A percentile compares a stretch with the other conserved stretches of the same genome.
Conservation (phyloP, 2,797 vertebrate species). For the Acanthurus leucopareius region DNA sequence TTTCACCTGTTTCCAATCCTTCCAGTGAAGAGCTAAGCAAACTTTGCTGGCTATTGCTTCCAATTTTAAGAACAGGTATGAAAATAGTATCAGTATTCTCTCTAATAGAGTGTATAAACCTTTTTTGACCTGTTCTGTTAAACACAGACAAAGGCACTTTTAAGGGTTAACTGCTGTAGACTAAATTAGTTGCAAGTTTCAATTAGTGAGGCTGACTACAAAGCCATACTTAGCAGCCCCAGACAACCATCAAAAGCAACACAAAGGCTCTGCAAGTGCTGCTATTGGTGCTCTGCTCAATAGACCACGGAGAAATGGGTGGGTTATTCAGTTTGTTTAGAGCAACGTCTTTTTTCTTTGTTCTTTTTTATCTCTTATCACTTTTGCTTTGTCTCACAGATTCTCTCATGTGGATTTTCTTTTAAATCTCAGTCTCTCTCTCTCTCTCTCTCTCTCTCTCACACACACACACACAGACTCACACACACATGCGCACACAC, state of each 20-base stretch:
- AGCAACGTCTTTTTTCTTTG: slow-evolving; percentile 29
- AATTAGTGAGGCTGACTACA: not conserved
- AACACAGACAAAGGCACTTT: not conserved
- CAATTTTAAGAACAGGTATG: not conserved
- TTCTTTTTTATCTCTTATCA: slow-evolving; percentile 35
- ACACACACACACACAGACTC: not conserved
- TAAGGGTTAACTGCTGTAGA: not conserved
- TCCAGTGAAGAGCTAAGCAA: not conserved
- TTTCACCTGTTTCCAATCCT: not conserved
- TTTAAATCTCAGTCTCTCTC: slow-evolving; percentile 19
- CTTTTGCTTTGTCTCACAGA: slow-evolving; percentile 25
- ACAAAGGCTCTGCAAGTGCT: slow-evolving; percentile 34
- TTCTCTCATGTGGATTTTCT: slow-evolving; percentile 33
- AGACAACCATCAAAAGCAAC: slow-evolving; percentile 15
- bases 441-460: not conserved
- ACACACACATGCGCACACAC: slow-evolving; percentile 14
- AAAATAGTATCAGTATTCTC: not conserved
- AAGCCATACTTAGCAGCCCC: slow-evolving; percentile 29
- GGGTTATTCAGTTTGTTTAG: slow-evolving; percentile 28
- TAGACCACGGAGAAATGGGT: not conserved
- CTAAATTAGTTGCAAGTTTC: not conserved
- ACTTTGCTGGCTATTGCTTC: not conserved
- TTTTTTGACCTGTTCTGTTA: not conserved
- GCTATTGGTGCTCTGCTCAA: slow-evolving; percentile 27
- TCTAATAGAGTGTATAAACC: not conserved